A percentile compares a stretch with the other conserved stretches of the same genome.
Evolutionary conservation across 2,888 invertebrate species (phyloP).

Genomic region (Euspilapteryx auroguttella): DNA sequence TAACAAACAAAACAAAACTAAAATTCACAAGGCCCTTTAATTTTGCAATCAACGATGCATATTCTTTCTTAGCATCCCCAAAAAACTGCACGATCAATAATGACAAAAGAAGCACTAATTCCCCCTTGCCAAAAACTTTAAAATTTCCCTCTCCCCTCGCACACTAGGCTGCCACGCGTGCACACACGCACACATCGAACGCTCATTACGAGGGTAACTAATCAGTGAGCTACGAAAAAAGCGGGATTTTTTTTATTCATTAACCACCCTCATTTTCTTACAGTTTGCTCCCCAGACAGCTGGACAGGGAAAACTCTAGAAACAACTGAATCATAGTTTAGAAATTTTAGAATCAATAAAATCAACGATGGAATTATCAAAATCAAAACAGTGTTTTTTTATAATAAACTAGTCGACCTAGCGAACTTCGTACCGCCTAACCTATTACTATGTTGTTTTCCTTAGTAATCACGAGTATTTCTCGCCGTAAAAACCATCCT

Average conservation of each 20-base stretch:
- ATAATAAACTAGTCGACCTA: too few species aligned
- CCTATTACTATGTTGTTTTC: too few species aligned
- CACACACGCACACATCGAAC: conserved; percentile 33
- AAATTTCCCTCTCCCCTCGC: conserved; percentile 18
- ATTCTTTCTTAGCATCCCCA: conserved; percentile 1
- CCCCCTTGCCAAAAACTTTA: conserved; percentile 34
- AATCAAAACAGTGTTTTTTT: too few species aligned
- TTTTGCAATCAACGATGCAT: not conserved
- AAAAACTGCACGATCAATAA: conserved; percentile 12
- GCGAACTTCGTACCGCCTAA: too few species aligned
- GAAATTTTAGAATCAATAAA: too few species aligned
- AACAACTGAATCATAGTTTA: too few species aligned
- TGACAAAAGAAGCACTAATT: conserved; percentile 35
- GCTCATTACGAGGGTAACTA: conserved; percentile 59
- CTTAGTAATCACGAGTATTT: too few species aligned
- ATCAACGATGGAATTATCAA: too few species aligned
- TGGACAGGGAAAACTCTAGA: conserved; percentile 11
- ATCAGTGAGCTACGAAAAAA: conserved; percentile 56
- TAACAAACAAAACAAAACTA: too few species aligned
- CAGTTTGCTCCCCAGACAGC: conserved; percentile 27
- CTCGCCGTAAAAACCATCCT: too few species aligned
- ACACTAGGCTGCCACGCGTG: conserved; percentile 20
- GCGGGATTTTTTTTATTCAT: conserved; percentile 57
- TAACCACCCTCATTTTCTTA: conserved; percentile 52
- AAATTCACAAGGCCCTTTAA: too few species aligned